Evolutionary conservation across 1,140 invertebrate genomes (phyloP).

Genomic region (Drosophila chauvacae): DNA sequence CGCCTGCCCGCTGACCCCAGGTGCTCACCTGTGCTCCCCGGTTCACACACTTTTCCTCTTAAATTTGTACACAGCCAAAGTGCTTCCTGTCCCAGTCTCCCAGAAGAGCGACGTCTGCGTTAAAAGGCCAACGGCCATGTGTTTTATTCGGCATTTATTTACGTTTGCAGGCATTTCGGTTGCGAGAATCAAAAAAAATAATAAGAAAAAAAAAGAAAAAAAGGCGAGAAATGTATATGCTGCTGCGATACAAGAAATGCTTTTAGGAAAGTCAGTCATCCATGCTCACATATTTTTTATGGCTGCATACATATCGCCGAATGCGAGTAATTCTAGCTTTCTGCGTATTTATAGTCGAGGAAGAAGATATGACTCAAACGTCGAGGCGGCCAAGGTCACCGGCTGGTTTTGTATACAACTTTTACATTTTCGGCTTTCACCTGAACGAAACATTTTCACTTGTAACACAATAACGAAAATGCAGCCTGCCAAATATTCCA

Average conservation of each 20-base stretch:
- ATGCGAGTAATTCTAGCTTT: conserved; percentile 43
- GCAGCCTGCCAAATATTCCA: not conserved
- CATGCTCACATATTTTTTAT: conserved; percentile 25
- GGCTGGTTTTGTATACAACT: conserved; percentile 10
- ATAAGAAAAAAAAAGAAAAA: conserved; percentile 11
- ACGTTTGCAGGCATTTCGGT: conserved; percentile 31
- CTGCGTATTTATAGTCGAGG: conserved; percentile 36
- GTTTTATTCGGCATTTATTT: conserved; percentile 64
- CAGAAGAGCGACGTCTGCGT: conserved; percentile 39
- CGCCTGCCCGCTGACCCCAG: conserved; percentile 38
- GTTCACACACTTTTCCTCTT: conserved; percentile 17
- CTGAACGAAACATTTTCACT: conserved; percentile 4
- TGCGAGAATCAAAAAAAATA: conserved; percentile 4
- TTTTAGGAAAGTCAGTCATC: conserved; percentile 53
- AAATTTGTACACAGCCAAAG: conserved; percentile 35
- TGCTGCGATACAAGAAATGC: conserved; percentile 41
- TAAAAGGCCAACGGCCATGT: conserved; percentile 65
- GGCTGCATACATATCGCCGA: conserved; percentile 17
- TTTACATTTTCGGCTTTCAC: conserved; percentile 27
- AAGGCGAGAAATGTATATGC: conserved; percentile 39
- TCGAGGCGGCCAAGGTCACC: conserved; percentile 24
- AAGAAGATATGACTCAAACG: conserved; percentile 36
- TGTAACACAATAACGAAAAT: not conserved
- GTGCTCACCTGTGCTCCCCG: conserved; percentile 20
- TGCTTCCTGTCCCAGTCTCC: conserved; percentile 53